These are phyloP conservation scores for Oreochromis spilurus DNA, from an alignment of 2,113 vertebrate genomes.

Conservation along the genomic window DNA sequence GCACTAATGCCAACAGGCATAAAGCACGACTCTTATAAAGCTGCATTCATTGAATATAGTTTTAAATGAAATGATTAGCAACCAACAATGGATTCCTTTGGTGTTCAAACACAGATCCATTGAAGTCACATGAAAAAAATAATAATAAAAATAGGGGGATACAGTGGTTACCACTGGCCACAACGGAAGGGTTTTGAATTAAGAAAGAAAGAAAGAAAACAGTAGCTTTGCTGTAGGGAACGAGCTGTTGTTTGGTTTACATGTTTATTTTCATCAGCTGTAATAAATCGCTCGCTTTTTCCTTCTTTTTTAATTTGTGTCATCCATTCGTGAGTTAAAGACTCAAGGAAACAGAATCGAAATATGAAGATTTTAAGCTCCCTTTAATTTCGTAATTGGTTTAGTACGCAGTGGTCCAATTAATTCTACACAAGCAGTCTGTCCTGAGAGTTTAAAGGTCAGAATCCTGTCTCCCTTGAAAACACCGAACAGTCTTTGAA, in stretches of 20 bases:
- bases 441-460: not conserved
- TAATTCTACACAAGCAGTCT: not conserved
- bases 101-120: not conserved
- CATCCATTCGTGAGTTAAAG: not conserved
- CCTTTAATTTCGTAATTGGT: not conserved
- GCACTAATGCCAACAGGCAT: not conserved
- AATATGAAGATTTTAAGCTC: not conserved
- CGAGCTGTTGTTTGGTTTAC: not conserved
- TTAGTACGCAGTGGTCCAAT: not conserved
- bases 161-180: not conserved
- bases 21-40: conserved; percentile 12
- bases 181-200: not conserved
- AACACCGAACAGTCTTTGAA: conserved; percentile 11
- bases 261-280: not conserved
- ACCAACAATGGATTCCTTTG: conserved; percentile 34
- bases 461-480: not conserved
- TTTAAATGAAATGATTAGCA: conserved; percentile 34
- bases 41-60: conserved; percentile 17
- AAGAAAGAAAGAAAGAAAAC: not conserved
- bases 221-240: not conserved
- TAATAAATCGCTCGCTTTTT: not conserved
- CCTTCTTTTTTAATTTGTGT: not conserved
- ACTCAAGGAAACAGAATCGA: not conserved
- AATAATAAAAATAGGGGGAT: not conserved
- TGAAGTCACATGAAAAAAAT: not conserved